Evolutionary conservation across 2,888 invertebrate genomes (phyloP).

Genomic region (Neoaliturus tenellus): DNA sequence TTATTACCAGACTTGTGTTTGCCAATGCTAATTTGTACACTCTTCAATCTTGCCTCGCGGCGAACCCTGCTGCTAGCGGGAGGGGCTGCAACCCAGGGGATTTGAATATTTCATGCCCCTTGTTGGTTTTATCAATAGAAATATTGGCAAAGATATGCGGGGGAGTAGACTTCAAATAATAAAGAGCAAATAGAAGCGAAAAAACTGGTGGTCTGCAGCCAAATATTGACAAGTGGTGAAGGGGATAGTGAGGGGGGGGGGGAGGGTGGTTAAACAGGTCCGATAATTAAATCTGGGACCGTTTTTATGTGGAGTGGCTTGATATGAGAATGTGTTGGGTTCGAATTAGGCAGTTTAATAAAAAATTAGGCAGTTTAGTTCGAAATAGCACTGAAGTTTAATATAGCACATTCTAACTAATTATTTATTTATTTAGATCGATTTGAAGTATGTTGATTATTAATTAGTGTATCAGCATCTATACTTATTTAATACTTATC

Average conservation of each 20-base stretch:
- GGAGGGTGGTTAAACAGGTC: neutral
- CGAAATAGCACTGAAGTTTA: too few species aligned
- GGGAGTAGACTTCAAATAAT: constrained; percentile 60
- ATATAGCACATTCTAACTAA: too few species aligned
- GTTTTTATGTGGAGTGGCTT: neutral
- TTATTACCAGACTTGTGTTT: neutral
- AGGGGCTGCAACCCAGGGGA: neutral
- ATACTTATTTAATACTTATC: too few species aligned
- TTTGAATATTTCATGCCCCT: constrained; percentile 56
- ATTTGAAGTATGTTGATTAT: too few species aligned
- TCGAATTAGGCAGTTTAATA: too few species aligned
- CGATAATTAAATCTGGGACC: neutral
- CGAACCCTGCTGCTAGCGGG: neutral
- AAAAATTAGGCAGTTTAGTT: too few species aligned
- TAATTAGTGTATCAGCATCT: too few species aligned
- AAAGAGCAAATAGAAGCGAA: constrained; percentile 59
- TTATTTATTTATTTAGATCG: too few species aligned
- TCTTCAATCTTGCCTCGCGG: neutral
- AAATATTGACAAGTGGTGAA: constrained; percentile 57
- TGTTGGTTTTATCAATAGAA: constrained; percentile 62
- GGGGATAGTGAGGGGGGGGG: neutral
- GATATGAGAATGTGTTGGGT: too few species aligned
- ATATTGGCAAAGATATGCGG: constrained; percentile 56
- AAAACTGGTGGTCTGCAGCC: constrained; percentile 54
- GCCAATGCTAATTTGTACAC: neutral